phyloP scores from a whole-genome alignment of 2,113 vertebrate species.

The Clarias magur region DNA sequence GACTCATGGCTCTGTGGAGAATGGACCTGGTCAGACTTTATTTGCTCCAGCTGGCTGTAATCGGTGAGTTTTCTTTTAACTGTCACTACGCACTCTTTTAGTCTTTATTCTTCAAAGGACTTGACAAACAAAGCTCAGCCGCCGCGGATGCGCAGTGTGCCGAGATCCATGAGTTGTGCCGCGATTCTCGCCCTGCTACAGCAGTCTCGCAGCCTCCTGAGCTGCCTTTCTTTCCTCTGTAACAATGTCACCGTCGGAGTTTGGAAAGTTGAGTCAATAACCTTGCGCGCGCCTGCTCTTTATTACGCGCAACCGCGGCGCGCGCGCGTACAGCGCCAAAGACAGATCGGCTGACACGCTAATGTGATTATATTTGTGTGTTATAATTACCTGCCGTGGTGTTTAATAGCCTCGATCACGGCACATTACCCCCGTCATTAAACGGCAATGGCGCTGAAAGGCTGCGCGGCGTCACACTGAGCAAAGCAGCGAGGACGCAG shows the following conservation, averaged over 20 bases:
- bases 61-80: conserved; percentile 48
- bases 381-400: conserved; percentile 43
- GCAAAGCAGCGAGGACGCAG: conserved; percentile 12
- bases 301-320: conserved; percentile 26
- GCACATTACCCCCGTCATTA: conserved; percentile 49
- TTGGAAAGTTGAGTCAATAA: conserved; percentile 27
- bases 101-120: conserved; percentile 11
- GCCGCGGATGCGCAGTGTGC: conserved; percentile 45
- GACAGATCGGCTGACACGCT: conserved; percentile 24
- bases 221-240: neutral
- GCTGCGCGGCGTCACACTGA: conserved; percentile 21
- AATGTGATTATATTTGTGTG: conserved; percentile 39
- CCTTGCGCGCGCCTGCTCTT: neutral
- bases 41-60: conserved; percentile 53
- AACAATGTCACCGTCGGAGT: neutral
- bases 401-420: conserved; percentile 43
- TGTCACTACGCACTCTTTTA: neutral
- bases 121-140: conserved; percentile 15
- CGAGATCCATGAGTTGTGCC: neutral
- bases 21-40: conserved; percentile 54
- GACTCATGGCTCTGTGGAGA: conserved; percentile 47
- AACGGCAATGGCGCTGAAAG: conserved; percentile 33
- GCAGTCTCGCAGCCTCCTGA: neutral
- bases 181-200: neutral
- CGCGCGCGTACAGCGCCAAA: neutral